Evolutionary conservation across 2,888 invertebrate genomes (phyloP).

Genomic region (Stenodera caucasica): DNA sequence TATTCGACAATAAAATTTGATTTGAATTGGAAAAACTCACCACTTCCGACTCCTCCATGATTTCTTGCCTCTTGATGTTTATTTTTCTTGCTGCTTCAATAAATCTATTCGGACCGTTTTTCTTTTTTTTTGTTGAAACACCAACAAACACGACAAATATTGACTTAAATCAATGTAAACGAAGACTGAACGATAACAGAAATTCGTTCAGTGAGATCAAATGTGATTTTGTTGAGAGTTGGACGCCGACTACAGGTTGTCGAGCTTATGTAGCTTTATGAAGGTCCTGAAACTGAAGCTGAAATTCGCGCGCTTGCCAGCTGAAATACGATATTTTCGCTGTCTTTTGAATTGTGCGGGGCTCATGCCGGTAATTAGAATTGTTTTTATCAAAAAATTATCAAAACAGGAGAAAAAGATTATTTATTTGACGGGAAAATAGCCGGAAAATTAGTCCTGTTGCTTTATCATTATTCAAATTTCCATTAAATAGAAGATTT

Average conservation of each 20-base stretch:
- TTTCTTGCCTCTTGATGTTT: too few relatives aligned
- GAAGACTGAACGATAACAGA: slow-evolving; percentile 6
- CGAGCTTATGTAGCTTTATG: not conserved
- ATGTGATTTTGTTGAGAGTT: slow-evolving; percentile 14
- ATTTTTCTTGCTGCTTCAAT: too few relatives aligned
- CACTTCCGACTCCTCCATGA: slow-evolving; percentile 23
- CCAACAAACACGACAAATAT: slow-evolving; percentile 12
- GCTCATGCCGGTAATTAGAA: not conserved
- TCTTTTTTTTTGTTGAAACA: slow-evolving; percentile 6
- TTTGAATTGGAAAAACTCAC: slow-evolving; percentile 7
- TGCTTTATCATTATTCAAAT: slow-evolving; percentile 1
- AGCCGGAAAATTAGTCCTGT: too few relatives aligned
- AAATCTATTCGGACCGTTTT: too few relatives aligned
- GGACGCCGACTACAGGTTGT: slow-evolving; percentile 24
- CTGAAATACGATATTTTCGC: not conserved
- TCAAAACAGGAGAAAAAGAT: too few relatives aligned
- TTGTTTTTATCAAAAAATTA: too few relatives aligned
- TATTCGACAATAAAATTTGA: not conserved
- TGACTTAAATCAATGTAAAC: not conserved
- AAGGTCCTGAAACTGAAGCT: slow-evolving; percentile 6
- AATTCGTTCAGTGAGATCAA: not conserved
- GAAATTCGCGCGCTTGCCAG: slow-evolving; percentile 8
- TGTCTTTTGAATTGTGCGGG: not conserved
- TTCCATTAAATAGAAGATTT: not conserved
- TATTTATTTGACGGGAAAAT: too few relatives aligned